Percentiles rank a stretch among this genome's conserved stretches.
Conservation (phyloP, 2,797 vertebrate species). For the Podargus strigoides region DNA sequence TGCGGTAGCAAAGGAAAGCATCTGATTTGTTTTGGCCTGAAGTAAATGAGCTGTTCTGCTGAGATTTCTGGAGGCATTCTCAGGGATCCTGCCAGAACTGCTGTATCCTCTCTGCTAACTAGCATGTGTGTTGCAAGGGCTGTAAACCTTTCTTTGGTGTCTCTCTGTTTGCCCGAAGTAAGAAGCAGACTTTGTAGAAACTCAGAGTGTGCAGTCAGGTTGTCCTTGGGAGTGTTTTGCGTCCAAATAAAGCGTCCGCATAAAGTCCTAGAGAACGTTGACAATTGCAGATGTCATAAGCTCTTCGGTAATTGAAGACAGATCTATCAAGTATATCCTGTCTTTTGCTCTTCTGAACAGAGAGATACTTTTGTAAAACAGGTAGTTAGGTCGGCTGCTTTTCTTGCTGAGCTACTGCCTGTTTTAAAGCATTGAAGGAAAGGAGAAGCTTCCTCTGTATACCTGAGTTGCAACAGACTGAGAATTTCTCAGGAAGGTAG, state of each 20-base stretch:
- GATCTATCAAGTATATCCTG: not conserved
- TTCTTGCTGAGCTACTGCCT: not conserved
- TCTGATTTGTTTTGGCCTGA: not conserved
- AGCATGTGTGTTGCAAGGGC: not conserved
- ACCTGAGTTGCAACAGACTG: not conserved
- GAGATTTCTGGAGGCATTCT: not conserved
- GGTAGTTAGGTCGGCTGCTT: not conserved
- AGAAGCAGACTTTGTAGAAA: not conserved
- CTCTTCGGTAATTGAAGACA: not conserved
- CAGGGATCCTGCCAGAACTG: not conserved
- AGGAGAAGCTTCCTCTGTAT: not conserved
- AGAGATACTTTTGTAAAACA: not conserved
- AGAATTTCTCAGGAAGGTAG: not conserved
- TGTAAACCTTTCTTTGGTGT: not conserved
- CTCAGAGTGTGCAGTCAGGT: not conserved
- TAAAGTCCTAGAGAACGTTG: not conserved
- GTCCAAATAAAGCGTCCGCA: not conserved
- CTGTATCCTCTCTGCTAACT: not conserved
- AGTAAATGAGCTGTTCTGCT: not conserved
- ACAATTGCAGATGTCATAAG: not conserved
- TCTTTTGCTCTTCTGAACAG: not conserved
- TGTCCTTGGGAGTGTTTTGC: not conserved
- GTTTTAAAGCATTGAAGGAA: not conserved
- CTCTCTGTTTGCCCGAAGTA: rapidly evolving
- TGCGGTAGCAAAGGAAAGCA: not conserved